Conservation (phyloP, 2,113 vertebrate species). For the Urocolius indicus region DNA sequence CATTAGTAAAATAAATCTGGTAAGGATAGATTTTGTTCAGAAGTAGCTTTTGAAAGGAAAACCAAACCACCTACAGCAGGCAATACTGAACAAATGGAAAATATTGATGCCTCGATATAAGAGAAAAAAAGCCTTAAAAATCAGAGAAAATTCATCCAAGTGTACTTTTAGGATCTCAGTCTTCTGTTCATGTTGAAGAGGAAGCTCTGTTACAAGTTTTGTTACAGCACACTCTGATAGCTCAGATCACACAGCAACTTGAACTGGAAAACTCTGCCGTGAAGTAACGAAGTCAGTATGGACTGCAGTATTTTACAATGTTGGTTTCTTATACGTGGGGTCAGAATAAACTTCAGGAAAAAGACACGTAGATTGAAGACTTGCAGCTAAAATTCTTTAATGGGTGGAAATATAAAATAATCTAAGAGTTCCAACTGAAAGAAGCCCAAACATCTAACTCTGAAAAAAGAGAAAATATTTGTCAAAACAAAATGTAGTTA, state of each 20-base stretch:
- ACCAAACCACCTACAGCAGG: neutral
- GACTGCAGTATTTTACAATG: neutral
- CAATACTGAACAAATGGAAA: neutral
- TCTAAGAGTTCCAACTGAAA: neutral
- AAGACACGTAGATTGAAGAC: neutral
- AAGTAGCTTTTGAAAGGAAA: slow-evolving; percentile 18
- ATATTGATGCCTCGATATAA: neutral
- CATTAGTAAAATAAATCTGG: slow-evolving; percentile 43
- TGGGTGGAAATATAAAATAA: neutral
- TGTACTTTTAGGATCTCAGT: neutral
- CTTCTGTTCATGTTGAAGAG: neutral
- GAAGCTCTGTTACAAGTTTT: neutral
- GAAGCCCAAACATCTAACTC: neutral
- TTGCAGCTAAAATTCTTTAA: neutral
- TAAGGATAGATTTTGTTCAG: slow-evolving; percentile 37
- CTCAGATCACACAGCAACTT: neutral
- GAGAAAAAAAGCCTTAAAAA: neutral
- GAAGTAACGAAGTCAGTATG: neutral
- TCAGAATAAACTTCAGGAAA: neutral
- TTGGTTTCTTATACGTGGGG: neutral
- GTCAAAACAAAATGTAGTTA: neutral
- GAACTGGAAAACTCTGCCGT: neutral
- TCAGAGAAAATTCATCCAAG: neutral
- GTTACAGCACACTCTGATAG: neutral
- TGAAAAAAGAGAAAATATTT: neutral